Evolutionary conservation across 2,113 vertebrate genomes (phyloP).

Genomic region (Cyanocitta stelleri): DNA sequence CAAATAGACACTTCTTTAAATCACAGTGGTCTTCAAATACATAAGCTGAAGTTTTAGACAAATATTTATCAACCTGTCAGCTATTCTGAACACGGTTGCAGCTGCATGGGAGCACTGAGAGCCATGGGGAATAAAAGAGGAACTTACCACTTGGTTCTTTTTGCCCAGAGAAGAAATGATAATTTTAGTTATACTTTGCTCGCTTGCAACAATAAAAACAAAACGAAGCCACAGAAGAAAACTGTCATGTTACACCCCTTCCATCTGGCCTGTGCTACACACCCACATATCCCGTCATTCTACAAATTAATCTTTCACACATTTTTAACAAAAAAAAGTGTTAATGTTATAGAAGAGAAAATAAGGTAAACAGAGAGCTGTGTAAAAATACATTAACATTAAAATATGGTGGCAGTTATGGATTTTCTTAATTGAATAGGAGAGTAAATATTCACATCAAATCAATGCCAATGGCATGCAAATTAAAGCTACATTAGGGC

Average conservation of each 20-base stretch:
- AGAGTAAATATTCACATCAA: conserved; percentile 78
- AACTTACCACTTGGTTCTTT: conserved; percentile 38
- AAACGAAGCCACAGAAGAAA: conserved; percentile 78
- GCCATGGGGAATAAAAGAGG: background rate
- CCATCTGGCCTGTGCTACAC: conserved; percentile 79
- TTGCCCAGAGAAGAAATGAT: conserved; percentile 59
- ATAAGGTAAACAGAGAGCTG: conserved; percentile 80
- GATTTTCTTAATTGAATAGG: conserved; percentile 80
- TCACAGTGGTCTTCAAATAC: background rate
- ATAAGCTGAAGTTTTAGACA: conserved; percentile 2
- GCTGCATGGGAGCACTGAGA: background rate
- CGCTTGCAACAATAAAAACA: conserved; percentile 75
- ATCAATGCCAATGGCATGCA: conserved; percentile 73
- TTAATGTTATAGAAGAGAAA: conserved; percentile 83
- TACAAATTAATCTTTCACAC: conserved; percentile 86
- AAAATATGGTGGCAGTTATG: conserved; percentile 81
- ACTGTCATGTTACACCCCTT: conserved; percentile 79
- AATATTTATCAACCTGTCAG: background rate
- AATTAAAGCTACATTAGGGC: conserved; percentile 74
- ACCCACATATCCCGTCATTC: conserved; percentile 79
- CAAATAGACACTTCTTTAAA: background rate
- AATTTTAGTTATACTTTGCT: conserved; percentile 71
- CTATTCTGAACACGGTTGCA: background rate
- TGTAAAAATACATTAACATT: conserved; percentile 83
- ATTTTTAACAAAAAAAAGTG: conserved; percentile 80